Evolutionary conservation across 2,113 vertebrate genomes (phyloP).

Genomic region (Pagrus major): DNA sequence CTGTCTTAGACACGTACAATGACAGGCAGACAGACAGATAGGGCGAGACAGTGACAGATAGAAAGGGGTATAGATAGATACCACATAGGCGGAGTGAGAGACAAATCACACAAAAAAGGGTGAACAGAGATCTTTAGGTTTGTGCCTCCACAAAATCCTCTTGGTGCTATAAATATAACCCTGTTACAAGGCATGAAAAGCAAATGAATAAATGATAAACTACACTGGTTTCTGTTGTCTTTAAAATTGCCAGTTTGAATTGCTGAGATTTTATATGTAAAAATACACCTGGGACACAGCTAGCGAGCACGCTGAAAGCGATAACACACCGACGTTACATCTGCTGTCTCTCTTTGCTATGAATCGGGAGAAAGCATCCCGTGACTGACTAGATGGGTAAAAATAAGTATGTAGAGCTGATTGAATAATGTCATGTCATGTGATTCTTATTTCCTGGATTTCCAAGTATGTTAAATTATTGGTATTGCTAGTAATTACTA

Average conservation of each 20-base stretch:
- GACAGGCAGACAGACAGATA: constrained; percentile 56
- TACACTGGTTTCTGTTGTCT: constrained; percentile 41
- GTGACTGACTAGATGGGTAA: constrained; percentile 2
- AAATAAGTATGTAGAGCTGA: background rate
- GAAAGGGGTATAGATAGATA: constrained; percentile 3
- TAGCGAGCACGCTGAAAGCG: background rate
- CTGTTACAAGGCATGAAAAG: constrained; percentile 19
- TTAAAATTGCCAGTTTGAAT: constrained; percentile 46
- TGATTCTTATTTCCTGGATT: background rate
- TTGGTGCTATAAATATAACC: constrained; percentile 31
- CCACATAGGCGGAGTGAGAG: constrained; percentile 6
- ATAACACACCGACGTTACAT: background rate
- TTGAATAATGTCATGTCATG: background rate
- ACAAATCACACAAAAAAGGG: constrained; percentile 4
- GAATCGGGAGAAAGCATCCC: background rate
- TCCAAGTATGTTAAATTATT: background rate
- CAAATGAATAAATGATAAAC: constrained; percentile 58
- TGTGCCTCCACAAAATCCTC: constrained; percentile 2
- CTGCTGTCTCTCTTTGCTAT: constrained; percentile 6
- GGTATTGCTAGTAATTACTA: too few species aligned
- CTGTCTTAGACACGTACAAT: constrained; percentile 55
- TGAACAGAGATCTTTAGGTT: constrained; percentile 19
- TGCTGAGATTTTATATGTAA: constrained; percentile 31
- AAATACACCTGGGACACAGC: constrained; percentile 45
- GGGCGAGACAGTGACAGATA: constrained; percentile 52